These are phyloP conservation scores for Tridacna crocea DNA, from an alignment of 2,888 invertebrate genomes.

Conservation along the genomic window DNA sequence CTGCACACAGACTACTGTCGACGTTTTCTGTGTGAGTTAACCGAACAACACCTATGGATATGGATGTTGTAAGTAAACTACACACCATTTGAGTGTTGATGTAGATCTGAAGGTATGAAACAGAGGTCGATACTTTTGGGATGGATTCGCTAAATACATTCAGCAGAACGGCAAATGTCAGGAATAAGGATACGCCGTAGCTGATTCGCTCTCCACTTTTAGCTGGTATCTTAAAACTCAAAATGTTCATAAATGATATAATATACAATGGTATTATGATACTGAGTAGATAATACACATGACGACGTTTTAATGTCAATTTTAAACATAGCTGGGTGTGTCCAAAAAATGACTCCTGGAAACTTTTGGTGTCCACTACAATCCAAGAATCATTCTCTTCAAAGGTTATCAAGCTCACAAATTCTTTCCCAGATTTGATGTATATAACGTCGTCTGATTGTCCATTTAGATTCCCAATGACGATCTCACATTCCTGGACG, in stretches of 20 bases:
- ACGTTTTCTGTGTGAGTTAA: background rate
- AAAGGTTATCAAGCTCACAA: background rate
- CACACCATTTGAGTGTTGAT: slow-evolving; percentile 29
- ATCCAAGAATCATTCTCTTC: slow-evolving; percentile 7
- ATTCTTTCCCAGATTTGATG: background rate
- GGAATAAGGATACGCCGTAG: slow-evolving; percentile 42
- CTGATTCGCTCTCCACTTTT: slow-evolving; percentile 38
- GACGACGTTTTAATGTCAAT: slow-evolving; percentile 17
- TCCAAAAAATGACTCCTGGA: background rate
- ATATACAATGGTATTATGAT: slow-evolving; percentile 28
- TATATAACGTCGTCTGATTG: background rate
- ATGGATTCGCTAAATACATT: slow-evolving; percentile 33
- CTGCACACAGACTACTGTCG: background rate
- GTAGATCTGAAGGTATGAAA: slow-evolving; percentile 36
- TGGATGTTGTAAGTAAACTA: slow-evolving; percentile 20
- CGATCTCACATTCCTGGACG: slow-evolving; percentile 28
- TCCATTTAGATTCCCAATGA: slow-evolving; percentile 10
- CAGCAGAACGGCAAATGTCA: slow-evolving; percentile 37
- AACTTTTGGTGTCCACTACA: background rate
- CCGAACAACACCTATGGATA: slow-evolving; percentile 24
- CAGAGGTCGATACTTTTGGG: slow-evolving; percentile 30
- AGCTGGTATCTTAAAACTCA: slow-evolving; percentile 37
- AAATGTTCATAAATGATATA: slow-evolving; percentile 39
- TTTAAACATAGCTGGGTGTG: background rate
- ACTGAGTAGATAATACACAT: slow-evolving; percentile 26